phyloP scores from a whole-genome alignment of 2,797 vertebrate species.

The Smutsia temminckii region DNA sequence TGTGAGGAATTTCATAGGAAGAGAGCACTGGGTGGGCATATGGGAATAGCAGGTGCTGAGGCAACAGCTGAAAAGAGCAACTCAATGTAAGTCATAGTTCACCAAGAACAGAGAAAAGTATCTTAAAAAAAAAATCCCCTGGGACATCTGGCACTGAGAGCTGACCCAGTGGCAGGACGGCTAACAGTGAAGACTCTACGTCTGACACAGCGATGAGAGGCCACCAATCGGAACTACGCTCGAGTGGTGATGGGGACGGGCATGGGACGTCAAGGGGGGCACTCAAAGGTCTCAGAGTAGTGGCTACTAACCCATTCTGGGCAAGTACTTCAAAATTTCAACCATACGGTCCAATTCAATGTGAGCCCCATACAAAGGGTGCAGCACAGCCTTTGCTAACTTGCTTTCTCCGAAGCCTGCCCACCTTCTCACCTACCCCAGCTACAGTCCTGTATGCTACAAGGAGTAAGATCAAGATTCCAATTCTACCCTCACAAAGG shows the following conservation, averaged over 20 bases:
- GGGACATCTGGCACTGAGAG: background rate
- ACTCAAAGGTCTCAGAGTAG: background rate
- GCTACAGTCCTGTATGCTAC: background rate
- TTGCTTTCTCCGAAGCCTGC: background rate
- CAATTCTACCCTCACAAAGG: background rate
- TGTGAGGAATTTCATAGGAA: background rate
- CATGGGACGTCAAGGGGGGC: background rate
- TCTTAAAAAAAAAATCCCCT: background rate
- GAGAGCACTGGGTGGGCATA: background rate
- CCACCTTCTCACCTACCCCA: background rate
- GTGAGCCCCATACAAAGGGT: conserved; percentile 8
- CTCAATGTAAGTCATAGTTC: background rate
- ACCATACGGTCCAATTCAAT: background rate
- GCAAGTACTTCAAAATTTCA: background rate
- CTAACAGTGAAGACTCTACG: background rate
- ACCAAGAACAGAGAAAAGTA: background rate
- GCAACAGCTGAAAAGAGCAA: background rate
- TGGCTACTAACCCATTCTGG: background rate
- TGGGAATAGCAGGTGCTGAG: background rate
- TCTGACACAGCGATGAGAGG: background rate
- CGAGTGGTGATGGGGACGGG: background rate
- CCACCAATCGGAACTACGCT: background rate
- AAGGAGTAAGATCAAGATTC: conserved; percentile 11
- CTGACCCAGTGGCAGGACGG: background rate
- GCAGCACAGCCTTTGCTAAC: background rate